Percentiles rank a stretch among this genome's conserved stretches.
Evolutionary conservation across 2,888 invertebrate genomes (phyloP).

Genomic region (Chorisops tibialis): DNA sequence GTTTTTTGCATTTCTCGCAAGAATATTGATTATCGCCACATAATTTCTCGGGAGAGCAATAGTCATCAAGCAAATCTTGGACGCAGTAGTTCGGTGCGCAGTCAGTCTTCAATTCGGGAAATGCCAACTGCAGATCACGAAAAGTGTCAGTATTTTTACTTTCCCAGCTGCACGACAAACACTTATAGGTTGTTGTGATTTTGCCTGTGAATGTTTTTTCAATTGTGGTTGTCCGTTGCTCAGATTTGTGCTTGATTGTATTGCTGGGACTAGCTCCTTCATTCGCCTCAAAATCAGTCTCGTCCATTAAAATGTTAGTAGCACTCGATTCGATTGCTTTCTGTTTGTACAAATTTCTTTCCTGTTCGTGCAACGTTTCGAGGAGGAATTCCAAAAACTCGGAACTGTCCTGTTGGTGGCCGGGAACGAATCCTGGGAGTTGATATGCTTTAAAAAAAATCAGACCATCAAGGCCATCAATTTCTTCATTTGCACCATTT

Average conservation of each 20-base stretch:
- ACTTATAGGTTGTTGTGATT: constrained; percentile 68
- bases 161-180: too few species aligned
- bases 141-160: constrained; percentile 79
- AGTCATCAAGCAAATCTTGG: constrained; percentile 74
- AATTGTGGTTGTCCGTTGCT: constrained; percentile 41
- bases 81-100: constrained; percentile 57
- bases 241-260: background rate
- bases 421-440: constrained; percentile 72
- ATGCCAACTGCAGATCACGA: constrained; percentile 74
- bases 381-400: constrained; percentile 71
- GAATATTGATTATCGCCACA: too few species aligned
- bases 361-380: too few species aligned
- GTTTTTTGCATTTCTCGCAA: too few species aligned
- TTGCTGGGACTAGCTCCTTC: background rate
- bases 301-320: background rate
- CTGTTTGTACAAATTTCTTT: constrained; percentile 38
- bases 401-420: constrained; percentile 84
- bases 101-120: too few species aligned
- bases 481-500: constrained; percentile 65
- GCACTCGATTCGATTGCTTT: too few species aligned
- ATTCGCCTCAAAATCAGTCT: too few species aligned
- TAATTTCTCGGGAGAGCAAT: constrained; percentile 72
- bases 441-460: constrained; percentile 69
- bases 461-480: constrained; percentile 71
- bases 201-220: constrained; percentile 77